Evolutionary conservation across 1,140 invertebrate genomes (phyloP).

Genomic region (Caligus rogercresseyi): DNA sequence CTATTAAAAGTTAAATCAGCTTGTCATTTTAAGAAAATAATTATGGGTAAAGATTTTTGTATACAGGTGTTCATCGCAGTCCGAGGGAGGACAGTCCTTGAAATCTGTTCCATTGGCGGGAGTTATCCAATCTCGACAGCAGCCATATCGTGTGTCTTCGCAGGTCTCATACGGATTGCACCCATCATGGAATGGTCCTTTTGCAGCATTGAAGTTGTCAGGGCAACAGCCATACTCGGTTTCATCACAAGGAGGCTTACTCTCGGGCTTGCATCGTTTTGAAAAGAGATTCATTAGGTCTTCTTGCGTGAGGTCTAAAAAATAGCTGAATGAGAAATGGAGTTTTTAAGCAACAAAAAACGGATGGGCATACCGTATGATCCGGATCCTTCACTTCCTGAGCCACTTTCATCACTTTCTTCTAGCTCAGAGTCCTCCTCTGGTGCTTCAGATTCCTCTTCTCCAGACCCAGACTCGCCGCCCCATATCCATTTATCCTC

Average conservation of each 20-base stretch:
- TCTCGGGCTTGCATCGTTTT: conserved; percentile 21
- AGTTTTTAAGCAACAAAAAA: no score
- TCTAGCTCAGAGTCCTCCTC: conserved; percentile 1
- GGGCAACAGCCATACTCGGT: conserved; percentile 71
- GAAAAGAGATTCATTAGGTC: not conserved
- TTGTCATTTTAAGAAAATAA: no score
- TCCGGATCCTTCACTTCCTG: not conserved
- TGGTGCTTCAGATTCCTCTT: not conserved
- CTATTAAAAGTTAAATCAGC: not conserved
- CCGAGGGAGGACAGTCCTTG: conserved; percentile 52
- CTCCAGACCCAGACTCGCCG: not conserved
- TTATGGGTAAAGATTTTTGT: not conserved
- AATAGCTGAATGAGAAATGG: no score
- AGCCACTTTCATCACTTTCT: conserved; percentile 18
- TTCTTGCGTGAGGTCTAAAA: not conserved
- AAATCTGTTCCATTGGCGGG: conserved; percentile 41
- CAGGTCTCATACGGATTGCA: conserved; percentile 44
- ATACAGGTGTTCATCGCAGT: conserved; percentile 49
- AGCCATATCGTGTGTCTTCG: conserved; percentile 36
- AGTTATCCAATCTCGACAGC: conserved; percentile 41
- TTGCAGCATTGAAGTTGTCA: conserved; percentile 56
- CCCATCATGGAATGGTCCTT: conserved; percentile 62
- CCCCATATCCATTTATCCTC: conserved; percentile 18
- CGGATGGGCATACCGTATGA: no score
- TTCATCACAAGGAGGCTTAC: conserved; percentile 37